These are phyloP conservation scores for Mesaphorura yosii DNA, from an alignment of 1,140 invertebrate genomes.

Conservation along the genomic window DNA sequence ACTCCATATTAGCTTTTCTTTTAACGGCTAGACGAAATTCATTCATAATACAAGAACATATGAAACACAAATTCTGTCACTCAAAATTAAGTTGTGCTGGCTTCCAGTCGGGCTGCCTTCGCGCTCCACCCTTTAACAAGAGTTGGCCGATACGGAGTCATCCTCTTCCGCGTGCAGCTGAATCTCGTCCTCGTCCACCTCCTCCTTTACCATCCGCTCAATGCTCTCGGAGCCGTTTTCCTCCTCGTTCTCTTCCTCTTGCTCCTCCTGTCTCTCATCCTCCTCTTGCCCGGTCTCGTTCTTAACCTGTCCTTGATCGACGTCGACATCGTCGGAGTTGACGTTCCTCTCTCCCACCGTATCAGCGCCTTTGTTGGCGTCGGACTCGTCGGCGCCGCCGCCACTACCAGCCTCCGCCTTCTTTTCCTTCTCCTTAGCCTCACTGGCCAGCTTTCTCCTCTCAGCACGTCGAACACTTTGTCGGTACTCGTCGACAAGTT, in stretches of 20 bases:
- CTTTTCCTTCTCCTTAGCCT: neutral
- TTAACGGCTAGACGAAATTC: too few relatives aligned
- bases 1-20: too few relatives aligned
- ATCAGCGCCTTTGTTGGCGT: neutral
- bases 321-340: neutral
- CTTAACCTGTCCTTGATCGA: neutral
- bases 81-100: too few relatives aligned
- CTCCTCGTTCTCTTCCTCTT: neutral
- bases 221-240: neutral
- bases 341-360: neutral
- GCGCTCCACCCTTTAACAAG: too few relatives aligned
- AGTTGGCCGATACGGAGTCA: too few relatives aligned
- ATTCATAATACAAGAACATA: too few relatives aligned
- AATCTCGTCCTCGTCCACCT: constrained; percentile 29
- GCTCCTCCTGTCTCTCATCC: neutral
- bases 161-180: constrained; percentile 27
- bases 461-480: constrained; percentile 13
- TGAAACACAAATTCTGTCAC: too few relatives aligned
- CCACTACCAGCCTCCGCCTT: neutral
- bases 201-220: constrained; percentile 18
- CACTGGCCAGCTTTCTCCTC: constrained; percentile 12
- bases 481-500: constrained; percentile 24
- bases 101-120: too few relatives aligned
- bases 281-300: neutral
- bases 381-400: neutral